Evolutionary conservation across 1,140 invertebrate species (phyloP), one percentile per base, ranked within the genome.

Genomic region (Popillia japonica): DNA sequence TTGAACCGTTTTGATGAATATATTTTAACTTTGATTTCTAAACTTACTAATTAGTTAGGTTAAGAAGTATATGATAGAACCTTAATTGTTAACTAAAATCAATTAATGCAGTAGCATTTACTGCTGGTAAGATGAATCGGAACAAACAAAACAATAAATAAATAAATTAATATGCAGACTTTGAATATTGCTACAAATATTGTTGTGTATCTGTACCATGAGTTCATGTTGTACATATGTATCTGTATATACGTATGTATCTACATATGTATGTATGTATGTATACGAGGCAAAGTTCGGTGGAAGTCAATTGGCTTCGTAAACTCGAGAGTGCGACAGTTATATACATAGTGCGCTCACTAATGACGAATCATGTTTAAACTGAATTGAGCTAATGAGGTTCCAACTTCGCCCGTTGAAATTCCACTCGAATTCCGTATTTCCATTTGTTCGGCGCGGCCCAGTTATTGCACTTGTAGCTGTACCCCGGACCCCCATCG

Each of bases 281-380:
- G 22, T 64, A 22, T 64, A 10, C 61, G 59, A 64, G 8, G 8
- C 59, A 20, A 8, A 64, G 1, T 64, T 64, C 22, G 72, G 34
- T 10, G 76, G 77, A 82, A 83, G 80, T 82, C 80, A 83, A 84
- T 84, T 84, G 79, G 81, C 83, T 84, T 84, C 83, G 83, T 84
- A 84, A 83, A 77, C 80, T 77, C 55, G 77, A 82, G 81, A 64
- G 61, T 64, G 61, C 61, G 78, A 81, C 75, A 73, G 79, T 82
- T 81, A 82, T 84, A 82, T 81, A 82, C 44, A 48, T 48, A 48
- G 81, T 78, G 77, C 78, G 74, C 78, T 76, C 82, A 78, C 72
- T 78, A 84, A 83, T 82, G 82, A 83, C 80, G 83, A 84, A 83
- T 84, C 83, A 84, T 84, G 83, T 83, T 84, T 83, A 78, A 82